Evolutionary conservation across 2,113 vertebrate genomes (phyloP).

Genomic region (Micromys minutus): DNA sequence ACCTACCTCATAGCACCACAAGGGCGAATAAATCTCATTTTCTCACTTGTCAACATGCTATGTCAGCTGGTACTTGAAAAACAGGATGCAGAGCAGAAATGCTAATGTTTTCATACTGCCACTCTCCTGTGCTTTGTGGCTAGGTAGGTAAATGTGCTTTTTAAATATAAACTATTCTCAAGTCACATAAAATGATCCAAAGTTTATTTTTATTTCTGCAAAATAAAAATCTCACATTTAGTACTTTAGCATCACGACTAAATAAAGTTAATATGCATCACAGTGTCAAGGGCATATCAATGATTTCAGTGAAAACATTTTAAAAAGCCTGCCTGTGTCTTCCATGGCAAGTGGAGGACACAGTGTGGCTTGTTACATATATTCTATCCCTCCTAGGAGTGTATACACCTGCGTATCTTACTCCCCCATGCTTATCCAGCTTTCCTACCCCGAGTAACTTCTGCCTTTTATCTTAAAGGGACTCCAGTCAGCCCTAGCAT

Average conservation of each 20-base stretch:
- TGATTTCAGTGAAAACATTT: neutral
- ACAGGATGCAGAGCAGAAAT: neutral
- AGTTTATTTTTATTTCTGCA: neutral
- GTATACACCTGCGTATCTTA: neutral
- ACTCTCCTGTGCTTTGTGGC: neutral
- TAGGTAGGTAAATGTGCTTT: neutral
- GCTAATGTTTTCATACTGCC: neutral
- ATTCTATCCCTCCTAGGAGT: neutral
- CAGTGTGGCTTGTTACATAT: neutral
- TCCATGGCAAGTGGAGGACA: neutral
- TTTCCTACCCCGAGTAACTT: neutral
- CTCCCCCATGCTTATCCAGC: neutral
- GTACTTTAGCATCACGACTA: neutral
- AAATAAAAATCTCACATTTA: neutral
- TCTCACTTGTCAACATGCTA: neutral
- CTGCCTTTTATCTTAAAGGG: neutral
- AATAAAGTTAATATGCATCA: neutral
- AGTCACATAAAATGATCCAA: neutral
- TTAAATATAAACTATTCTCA: neutral
- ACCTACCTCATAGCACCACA: neutral
- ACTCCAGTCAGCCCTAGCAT: neutral
- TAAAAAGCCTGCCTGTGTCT: neutral
- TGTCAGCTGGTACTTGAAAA: neutral
- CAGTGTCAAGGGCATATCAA: neutral
- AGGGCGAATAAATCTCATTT: neutral